Base-by-base conservation (phyloP, 2,888 invertebrate genomes). In the Blera fallax region DNA sequence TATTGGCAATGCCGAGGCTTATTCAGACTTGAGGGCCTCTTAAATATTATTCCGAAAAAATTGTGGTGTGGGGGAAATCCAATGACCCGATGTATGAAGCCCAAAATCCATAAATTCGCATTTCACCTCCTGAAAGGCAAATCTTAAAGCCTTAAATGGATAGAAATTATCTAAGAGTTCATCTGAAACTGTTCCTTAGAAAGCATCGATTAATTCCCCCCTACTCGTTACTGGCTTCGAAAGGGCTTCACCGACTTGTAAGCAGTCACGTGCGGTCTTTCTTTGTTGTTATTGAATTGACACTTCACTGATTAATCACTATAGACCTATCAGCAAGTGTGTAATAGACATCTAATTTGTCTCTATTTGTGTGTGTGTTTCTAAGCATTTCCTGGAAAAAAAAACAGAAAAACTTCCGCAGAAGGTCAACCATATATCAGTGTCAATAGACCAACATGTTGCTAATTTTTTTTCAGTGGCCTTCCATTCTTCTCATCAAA, bases 361-460 rank as follows among this genome's bases (percentile, higher is more conserved):
- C 34, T 18, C 34, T 34, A 14, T 18, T 34, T 34, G 7, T 50
- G n/a, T 24, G n/a, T 27, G 3, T 8, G 10, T 50, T 18, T 18
- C 45, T 45, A 45, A 48, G 24, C 14, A 11, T 24, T 50, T 50
- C 6, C 27, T n/a, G n/a, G 29, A 27, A 29, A 52, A 27, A 5
- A n/a, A 27, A 29, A 52, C n/a, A 5, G 5, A 27, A n/a, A 21
- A 43, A 29, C 29, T 27, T 10, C 45, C 29, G 4, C n/a, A 37
- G 16, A 54, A 40, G 37, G 24, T 24, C 67, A 52, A 67, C 37
- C 67, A 67, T 37, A 37, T 27, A 27, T 50, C 52, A 37, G 65
- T 67, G 50, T 50, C 50, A 34, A 34, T 67, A 37, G 24, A 18
- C 29, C 69, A 56, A 69, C 43, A 29, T 56, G 69, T 29, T 56